phyloP scores from a whole-genome alignment of 2,113 vertebrate species.

The Dipodomys merriami region DNA sequence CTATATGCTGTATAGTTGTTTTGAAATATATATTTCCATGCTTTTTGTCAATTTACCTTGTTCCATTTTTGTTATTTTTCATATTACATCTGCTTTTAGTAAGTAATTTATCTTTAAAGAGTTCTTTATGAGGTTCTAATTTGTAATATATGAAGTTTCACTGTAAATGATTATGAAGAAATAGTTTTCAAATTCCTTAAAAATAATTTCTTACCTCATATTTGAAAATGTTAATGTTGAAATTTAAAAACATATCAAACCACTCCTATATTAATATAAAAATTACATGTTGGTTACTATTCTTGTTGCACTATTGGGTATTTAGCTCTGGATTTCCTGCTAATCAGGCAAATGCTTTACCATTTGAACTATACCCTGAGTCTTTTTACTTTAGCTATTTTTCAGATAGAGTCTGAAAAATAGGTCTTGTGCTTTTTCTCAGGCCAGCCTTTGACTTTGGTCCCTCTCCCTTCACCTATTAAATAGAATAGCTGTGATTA shows the following conservation, averaged over 20 bases:
- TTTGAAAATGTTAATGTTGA: background rate
- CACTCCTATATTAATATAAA: conserved; percentile 26
- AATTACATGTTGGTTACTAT: background rate
- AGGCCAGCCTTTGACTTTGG: no score
- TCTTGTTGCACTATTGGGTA: no score
- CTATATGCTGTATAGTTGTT: background rate
- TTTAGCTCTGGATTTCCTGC: no score
- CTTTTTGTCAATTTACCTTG: background rate
- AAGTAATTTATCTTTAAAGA: background rate
- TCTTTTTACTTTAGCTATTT: no score
- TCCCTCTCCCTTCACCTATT: no score
- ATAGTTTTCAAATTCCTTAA: background rate
- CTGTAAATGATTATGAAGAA: background rate
- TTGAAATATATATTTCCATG: background rate
- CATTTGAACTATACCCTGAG: no score
- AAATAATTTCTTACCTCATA: background rate
- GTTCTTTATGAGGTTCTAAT: background rate
- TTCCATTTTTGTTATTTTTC: conserved; percentile 2
- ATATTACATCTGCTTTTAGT: background rate
- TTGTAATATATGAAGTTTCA: background rate
- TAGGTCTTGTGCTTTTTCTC: no score
- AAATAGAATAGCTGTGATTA: no score
- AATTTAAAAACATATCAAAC: background rate
- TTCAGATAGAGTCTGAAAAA: no score
- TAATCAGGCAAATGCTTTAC: no score